Percentiles rank a stretch among this genome's conserved stretches.
Evolutionary conservation across 2,888 invertebrate species (phyloP).

Genomic region (Ommatoiulus sabulosus): DNA sequence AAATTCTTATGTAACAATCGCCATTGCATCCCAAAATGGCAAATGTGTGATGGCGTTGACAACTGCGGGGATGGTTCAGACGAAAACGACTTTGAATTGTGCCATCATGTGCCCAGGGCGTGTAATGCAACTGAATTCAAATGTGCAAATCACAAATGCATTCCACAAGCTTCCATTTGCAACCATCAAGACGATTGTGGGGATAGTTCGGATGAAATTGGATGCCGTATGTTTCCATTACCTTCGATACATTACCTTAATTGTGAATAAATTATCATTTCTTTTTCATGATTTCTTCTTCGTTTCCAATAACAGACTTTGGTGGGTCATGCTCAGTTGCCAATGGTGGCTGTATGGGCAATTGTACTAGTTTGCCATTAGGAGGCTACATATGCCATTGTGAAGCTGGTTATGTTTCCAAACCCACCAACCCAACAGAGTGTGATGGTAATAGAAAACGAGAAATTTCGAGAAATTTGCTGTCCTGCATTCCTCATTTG

Average conservation of each 20-base stretch:
- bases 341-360: slow-evolving; percentile 90
- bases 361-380: slow-evolving; percentile 85
- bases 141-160: slow-evolving; percentile 89
- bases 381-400: slow-evolving; percentile 93
- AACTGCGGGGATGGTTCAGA: slow-evolving; percentile 96
- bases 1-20: slow-evolving; percentile 92
- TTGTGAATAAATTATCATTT: not conserved
- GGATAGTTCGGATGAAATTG: slow-evolving; percentile 88
- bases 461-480: slow-evolving; percentile 36
- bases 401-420: slow-evolving; percentile 85
- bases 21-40: slow-evolving; percentile 70
- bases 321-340: slow-evolving; percentile 65
- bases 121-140: slow-evolving; percentile 79
- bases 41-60: slow-evolving; percentile 85
- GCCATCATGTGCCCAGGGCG: slow-evolving; percentile 73
- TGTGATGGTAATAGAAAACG: slow-evolving; percentile 72
- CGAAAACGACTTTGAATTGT: slow-evolving; percentile 94
- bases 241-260: not conserved
- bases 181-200: slow-evolving; percentile 92
- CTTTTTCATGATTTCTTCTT: not conserved
- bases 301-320: slow-evolving; percentile 66
- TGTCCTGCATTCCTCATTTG: not conserved
- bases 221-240: slow-evolving; percentile 76
- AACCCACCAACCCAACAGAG: slow-evolving; percentile 81
- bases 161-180: slow-evolving; percentile 82